Percentiles rank a stretch among this genome's conserved stretches.
These are phyloP conservation scores for Natrix natrix DNA, from an alignment of 2,797 vertebrate species.

Conservation along the genomic window DNA sequence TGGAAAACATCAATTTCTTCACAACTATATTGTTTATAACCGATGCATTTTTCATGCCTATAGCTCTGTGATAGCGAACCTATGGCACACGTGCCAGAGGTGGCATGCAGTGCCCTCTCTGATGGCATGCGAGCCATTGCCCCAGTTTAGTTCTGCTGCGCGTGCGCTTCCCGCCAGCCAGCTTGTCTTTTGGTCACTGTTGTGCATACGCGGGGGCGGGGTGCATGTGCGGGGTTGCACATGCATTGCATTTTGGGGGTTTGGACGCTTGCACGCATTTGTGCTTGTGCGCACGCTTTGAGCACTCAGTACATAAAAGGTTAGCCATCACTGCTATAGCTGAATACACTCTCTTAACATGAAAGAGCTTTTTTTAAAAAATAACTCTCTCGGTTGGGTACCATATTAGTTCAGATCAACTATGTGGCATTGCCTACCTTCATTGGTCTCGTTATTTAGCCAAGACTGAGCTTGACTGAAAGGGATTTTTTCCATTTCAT, in stretches of 20 bases:
- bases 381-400: not conserved
- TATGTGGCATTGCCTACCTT: conserved; percentile 59
- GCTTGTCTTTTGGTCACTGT: too few species aligned
- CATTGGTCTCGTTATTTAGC: conserved; percentile 70
- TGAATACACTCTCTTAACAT: not conserved
- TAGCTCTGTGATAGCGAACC: not conserved
- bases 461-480: conserved; percentile 72
- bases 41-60: not conserved
- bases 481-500: conserved; percentile 69
- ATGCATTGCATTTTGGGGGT: too few species aligned
- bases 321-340: not conserved
- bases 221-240: too few species aligned
- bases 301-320: too few species aligned
- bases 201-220: too few species aligned
- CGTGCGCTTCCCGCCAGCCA: too few species aligned
- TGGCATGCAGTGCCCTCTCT: too few species aligned
- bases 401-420: not conserved
- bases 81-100: too few species aligned
- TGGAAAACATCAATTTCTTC: not conserved
- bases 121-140: too few species aligned
- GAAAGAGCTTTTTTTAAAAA: not conserved
- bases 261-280: too few species aligned
- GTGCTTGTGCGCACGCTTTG: too few species aligned
- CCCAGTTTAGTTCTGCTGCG: too few species aligned
- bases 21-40: not conserved